A percentile compares a stretch with the other conserved stretches of the same genome.
Conservation (phyloP, 2,113 vertebrate species). For the Poeciliopsis occidentalis region DNA sequence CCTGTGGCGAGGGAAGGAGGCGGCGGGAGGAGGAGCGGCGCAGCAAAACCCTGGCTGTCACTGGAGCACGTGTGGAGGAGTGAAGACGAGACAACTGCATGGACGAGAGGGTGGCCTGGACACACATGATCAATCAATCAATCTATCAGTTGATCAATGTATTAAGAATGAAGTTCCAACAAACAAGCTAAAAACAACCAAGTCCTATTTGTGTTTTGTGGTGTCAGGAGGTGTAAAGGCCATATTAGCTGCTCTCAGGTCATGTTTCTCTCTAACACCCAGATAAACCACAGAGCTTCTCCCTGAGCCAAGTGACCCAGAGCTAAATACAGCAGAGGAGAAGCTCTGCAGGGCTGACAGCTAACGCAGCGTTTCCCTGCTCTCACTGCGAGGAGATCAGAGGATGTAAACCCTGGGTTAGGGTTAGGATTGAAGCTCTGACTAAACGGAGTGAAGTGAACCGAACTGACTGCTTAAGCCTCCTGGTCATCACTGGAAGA, state of each 20-base stretch:
- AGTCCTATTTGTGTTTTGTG: neutral
- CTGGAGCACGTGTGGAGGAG: constrained; percentile 67
- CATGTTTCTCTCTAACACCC: neutral
- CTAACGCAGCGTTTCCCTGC: neutral
- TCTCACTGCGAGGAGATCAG: neutral
- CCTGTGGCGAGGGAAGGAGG: constrained; percentile 49
- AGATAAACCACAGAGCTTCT: neutral
- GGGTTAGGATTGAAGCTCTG: neutral
- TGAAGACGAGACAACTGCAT: constrained; percentile 79
- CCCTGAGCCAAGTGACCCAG: neutral
- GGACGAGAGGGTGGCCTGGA: constrained; percentile 79
- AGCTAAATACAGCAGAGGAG: constrained; percentile 10
- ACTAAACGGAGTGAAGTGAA: neutral
- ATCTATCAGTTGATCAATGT: neutral
- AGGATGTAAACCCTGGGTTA: constrained; percentile 1
- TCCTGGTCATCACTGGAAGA: neutral
- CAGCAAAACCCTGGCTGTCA: constrained; percentile 70
- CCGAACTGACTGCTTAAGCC: neutral
- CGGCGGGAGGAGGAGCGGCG: constrained; percentile 74
- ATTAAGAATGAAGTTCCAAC: neutral
- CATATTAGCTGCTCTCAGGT: constrained; percentile 7
- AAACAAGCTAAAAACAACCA: neutral
- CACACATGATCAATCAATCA: neutral
- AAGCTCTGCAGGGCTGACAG: neutral
- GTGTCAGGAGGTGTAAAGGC: neutral